Conservation (phyloP, 37 sponge, comb jelly and placozoan species). For the Halisarca cf. caerulea region DNA sequence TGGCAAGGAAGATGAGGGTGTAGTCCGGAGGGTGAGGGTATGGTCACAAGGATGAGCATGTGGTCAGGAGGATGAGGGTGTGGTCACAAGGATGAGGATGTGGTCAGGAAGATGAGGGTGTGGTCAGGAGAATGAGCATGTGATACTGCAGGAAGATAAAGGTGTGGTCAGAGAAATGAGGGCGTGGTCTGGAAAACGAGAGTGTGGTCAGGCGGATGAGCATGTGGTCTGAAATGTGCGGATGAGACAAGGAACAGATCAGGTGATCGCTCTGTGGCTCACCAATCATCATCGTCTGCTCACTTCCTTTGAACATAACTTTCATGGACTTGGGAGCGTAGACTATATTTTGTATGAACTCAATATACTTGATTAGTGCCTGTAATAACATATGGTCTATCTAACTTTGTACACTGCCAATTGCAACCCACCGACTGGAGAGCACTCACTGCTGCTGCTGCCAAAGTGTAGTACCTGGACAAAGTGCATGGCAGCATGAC, state of each 20-base stretch:
- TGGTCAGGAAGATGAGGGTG: too few species aligned
- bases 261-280: background rate
- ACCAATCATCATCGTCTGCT: constrained; percentile 91
- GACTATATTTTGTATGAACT: constrained; percentile 93
- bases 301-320: constrained; percentile 78
- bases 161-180: too few species aligned
- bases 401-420: background rate
- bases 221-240: background rate
- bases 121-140: too few species aligned
- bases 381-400: background rate
- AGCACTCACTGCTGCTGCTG: constrained; percentile 82
- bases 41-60: too few species aligned
- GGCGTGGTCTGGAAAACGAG: too few species aligned
- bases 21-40: too few species aligned
- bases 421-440: background rate
- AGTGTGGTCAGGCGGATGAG: too few species aligned
- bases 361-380: constrained; percentile 95
- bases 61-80: too few species aligned
- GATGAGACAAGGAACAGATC: too few species aligned
- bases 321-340: constrained; percentile 85
- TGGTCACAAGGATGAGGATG: too few species aligned
- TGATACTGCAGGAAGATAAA: background rate
- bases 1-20: too few species aligned
- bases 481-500: background rate
- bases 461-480: constrained; percentile 90